These are phyloP conservation scores for Sebastes minor DNA, from an alignment of 2,797 vertebrate genomes.

Conservation along the genomic window DNA sequence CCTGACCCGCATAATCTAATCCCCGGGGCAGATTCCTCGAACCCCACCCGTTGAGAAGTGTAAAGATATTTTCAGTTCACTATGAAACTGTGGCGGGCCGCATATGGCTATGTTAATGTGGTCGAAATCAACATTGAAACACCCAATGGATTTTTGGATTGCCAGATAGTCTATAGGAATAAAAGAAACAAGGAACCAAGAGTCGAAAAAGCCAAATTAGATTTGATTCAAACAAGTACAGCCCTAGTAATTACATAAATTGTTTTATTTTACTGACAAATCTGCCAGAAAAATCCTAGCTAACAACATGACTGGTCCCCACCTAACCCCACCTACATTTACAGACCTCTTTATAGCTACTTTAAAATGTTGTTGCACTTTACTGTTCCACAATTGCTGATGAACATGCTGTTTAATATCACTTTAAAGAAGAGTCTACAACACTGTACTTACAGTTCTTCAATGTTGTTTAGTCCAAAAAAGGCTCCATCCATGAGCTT, in stretches of 20 bases:
- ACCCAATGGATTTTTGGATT: too few species aligned
- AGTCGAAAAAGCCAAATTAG: too few species aligned
- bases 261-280: background rate
- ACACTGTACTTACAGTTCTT: constrained; percentile 90
- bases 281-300: background rate
- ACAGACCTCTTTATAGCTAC: background rate
- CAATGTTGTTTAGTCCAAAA: constrained; percentile 96
- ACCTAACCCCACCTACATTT: background rate
- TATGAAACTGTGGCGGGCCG: too few species aligned
- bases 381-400: background rate
- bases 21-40: too few species aligned
- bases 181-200: too few species aligned
- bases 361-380: background rate
- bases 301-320: background rate
- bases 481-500: constrained; percentile 97
- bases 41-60: too few species aligned
- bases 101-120: too few species aligned
- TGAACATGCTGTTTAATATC: background rate
- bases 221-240: too few species aligned
- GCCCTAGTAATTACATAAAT: background rate
- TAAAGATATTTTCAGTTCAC: too few species aligned
- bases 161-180: too few species aligned
- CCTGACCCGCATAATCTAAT: too few species aligned
- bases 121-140: too few species aligned
- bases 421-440: background rate